A percentile compares a stretch with the other conserved stretches of the same genome.
Conservation (phyloP, 2,113 vertebrate genomes). For the Ursus arctos region DNA sequence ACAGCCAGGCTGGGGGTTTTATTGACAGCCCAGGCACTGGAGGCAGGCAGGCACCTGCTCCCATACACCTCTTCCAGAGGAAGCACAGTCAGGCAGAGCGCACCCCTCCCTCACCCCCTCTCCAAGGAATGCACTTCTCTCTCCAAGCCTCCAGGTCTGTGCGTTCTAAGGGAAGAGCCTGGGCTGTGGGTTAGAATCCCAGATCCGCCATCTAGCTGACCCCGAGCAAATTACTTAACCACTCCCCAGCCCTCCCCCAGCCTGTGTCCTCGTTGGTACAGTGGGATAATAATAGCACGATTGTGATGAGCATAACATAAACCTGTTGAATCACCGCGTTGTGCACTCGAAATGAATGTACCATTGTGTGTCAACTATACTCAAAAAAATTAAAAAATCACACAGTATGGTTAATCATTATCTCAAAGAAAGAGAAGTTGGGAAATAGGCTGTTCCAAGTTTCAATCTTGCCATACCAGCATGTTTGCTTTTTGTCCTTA, state of each 20-base stretch:
- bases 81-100: constrained; percentile 61
- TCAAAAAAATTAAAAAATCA: neutral
- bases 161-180: neutral
- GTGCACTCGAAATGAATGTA: neutral
- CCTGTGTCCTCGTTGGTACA: constrained; percentile 12
- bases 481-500: neutral
- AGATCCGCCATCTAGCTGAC: neutral
- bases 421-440: neutral
- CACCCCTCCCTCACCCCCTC: constrained; percentile 57
- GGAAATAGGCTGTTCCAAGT: neutral
- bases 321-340: neutral
- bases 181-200: constrained; percentile 15
- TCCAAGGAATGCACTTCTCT: neutral
- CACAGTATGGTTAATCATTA: accelerated
- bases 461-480: neutral
- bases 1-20: constrained; percentile 83
- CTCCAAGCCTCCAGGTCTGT: neutral
- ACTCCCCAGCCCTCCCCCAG: neutral
- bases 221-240: neutral
- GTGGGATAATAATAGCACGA: neutral
- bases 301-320: neutral
- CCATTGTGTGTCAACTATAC: neutral
- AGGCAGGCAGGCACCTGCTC: constrained; percentile 88
- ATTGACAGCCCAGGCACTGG: constrained; percentile 86
- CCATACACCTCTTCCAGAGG: constrained; percentile 74